phyloP scores from a whole-genome alignment of 2,888 invertebrate genomes.

The Nebria brevicollis region DNA sequence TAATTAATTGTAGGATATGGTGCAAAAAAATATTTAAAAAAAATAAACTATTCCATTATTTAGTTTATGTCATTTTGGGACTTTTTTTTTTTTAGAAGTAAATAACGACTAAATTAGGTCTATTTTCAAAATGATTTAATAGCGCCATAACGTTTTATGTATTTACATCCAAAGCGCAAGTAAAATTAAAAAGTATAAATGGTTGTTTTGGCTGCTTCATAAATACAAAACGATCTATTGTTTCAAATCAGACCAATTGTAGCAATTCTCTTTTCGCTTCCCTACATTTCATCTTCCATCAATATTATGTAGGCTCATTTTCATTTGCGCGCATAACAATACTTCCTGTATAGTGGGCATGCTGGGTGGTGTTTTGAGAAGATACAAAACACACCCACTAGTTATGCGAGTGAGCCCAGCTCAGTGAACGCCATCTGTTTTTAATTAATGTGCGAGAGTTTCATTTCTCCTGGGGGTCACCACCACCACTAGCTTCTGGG shows the following conservation, averaged over 20 bases:
- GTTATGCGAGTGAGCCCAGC: background rate
- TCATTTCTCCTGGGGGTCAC: background rate
- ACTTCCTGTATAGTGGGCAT: background rate
- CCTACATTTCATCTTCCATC: background rate
- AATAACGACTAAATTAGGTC: no score
- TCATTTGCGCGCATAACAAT: background rate
- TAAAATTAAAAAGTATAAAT: no score
- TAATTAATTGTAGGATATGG: no score
- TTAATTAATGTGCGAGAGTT: background rate
- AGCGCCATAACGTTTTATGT: no score
- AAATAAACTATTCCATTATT: no score
- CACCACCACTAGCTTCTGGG: background rate
- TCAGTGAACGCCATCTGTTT: background rate
- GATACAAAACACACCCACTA: background rate
- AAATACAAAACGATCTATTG: background rate
- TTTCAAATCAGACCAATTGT: background rate
- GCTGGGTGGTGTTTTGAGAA: background rate
- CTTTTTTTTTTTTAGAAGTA: no score
- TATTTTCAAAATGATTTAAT: no score
- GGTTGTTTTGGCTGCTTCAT: background rate
- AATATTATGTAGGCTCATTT: background rate
- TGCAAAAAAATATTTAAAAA: no score
- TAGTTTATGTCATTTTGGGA: no score
- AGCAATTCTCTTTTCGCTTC: background rate
- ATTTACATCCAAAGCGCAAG: no score